Evolutionary conservation across 2,797 vertebrate species (phyloP), one percentile per base, ranked within the genome.

Genomic region (Erithacus rubecula): DNA sequence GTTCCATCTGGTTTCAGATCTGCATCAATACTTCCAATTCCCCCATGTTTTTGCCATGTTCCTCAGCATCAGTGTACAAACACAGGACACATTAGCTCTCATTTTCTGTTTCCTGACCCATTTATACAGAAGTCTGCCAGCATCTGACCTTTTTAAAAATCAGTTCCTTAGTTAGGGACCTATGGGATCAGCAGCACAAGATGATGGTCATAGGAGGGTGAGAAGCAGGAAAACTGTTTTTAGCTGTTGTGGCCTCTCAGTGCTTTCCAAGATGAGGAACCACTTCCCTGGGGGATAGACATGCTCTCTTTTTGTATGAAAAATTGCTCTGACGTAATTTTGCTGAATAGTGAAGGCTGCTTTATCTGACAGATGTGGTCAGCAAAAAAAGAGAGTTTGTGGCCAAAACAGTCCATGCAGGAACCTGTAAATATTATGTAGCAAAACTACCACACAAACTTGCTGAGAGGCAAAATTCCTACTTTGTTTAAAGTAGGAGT

Each of bases 261-360:
- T 76, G 91, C 68, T 76, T 86, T 78, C 87, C 58, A 82, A 88
- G 67, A 89, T 83, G 83, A 97, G 75, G 79, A 92, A 94, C 75
- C 72, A 76, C 43, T 70, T 56, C 41, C 34, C 23, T 18, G 13
- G 19, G 49, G 67, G 26, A 87, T 2, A 12, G 56, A 69, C 11
- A 17, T 5, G 7, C 43, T 78, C 59, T 85, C 43, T 94, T 93
- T 88, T 68, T 65, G 13, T 71, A 80, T 29, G 65, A 75, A 88
- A 83, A 92, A 46, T 5, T 58, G 29, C 30, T 77, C 34, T 64
- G 58, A 64, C 0, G 5, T 76, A 56, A 86, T 83, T 90, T 80
- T 90, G 52, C 62, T 87, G 83, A 95, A 84, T 8, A 92, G 84
- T 72, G 79, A 68, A 36, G 13, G 16, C 34, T 78, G 26, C 53